phyloP scores from a whole-genome alignment of 2,113 vertebrate species.

The Leucoraja erinaceus region DNA sequence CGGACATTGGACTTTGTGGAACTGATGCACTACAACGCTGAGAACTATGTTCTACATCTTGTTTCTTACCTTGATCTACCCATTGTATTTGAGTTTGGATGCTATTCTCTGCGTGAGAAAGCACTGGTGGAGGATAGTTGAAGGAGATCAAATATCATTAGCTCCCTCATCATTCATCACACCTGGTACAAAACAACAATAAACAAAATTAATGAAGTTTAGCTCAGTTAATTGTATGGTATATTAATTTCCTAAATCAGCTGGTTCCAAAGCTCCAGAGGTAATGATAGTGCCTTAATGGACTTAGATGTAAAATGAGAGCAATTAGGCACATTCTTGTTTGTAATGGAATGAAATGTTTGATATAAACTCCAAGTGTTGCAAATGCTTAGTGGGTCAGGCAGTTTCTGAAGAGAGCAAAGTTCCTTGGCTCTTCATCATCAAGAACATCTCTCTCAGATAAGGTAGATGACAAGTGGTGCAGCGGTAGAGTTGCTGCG shows the following conservation, averaged over 20 bases:
- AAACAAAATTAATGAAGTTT: constrained; percentile 14
- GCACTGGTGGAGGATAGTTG: neutral
- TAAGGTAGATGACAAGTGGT: neutral
- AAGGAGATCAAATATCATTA: neutral
- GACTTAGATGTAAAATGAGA: neutral
- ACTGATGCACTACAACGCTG: no score
- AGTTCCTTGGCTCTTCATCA: neutral
- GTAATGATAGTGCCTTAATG: neutral
- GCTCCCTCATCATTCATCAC: neutral
- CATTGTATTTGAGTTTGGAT: neutral
- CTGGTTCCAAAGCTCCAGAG: neutral
- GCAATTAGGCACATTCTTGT: neutral
- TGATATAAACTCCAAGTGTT: no score
- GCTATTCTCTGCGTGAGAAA: neutral
- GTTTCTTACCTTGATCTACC: no score
- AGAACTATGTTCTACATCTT: no score
- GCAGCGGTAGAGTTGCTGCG: no score
- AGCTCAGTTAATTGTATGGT: neutral
- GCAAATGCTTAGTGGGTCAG: no score
- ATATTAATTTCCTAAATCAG: neutral
- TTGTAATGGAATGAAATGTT: neutral
- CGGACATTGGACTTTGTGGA: no score
- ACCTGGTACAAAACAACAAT: neutral
- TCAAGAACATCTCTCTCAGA: neutral
- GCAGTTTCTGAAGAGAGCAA: no score